These are phyloP conservation scores for Onychostruthus taczanowskii DNA, from an alignment of 2,113 vertebrate genomes.

Conservation along the genomic window DNA sequence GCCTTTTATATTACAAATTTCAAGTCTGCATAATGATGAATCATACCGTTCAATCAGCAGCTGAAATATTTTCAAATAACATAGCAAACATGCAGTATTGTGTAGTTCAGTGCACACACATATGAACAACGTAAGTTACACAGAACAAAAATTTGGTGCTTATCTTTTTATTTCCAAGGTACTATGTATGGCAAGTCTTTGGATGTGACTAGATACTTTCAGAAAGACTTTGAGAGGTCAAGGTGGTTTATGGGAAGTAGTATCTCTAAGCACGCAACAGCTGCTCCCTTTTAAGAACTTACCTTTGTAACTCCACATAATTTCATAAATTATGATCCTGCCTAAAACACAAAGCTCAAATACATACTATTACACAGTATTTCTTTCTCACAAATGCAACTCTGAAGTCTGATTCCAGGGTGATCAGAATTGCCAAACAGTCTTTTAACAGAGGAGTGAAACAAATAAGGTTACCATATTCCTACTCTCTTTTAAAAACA, in stretches of 20 bases:
- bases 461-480: not conserved
- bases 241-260: not conserved
- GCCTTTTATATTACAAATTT: not conserved
- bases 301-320: not conserved
- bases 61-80: not conserved
- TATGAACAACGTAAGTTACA: not conserved
- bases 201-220: not conserved
- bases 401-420: not conserved
- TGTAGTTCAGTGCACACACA: not conserved
- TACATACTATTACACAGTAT: not conserved
- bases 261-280: not conserved
- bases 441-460: not conserved
- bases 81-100: not conserved
- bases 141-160: not conserved
- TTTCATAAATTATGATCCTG: not conserved
- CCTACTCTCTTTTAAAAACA: constrained; percentile 2
- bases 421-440: constrained; percentile 12
- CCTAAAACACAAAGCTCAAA: not conserved
- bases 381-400: not conserved
- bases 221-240: not conserved
- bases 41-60: not conserved
- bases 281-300: not conserved
- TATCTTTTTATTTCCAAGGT: not conserved
- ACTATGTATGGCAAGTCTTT: not conserved
- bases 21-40: not conserved